Evolutionary conservation across 2,888 invertebrate species (phyloP).

Genomic region (Cheilosia pagana): DNA sequence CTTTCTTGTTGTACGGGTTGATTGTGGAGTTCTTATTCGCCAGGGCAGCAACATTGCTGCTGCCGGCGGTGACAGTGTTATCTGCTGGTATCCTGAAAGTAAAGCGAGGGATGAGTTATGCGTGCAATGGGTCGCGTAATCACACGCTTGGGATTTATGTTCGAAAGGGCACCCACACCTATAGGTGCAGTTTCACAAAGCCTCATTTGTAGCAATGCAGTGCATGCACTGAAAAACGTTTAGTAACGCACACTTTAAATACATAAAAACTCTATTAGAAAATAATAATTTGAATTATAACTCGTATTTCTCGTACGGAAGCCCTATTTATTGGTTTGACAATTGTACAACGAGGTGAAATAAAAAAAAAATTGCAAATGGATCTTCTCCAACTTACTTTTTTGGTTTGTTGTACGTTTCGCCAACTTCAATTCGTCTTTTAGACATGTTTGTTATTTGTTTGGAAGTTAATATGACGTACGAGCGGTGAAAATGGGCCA

Average conservation of each 20-base stretch:
- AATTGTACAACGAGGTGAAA: neutral
- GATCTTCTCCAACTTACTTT: conserved; percentile 85
- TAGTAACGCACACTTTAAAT: neutral
- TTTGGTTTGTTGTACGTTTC: conserved; percentile 92
- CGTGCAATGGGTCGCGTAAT: neutral
- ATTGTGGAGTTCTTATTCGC: conserved; percentile 84
- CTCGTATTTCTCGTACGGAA: neutral
- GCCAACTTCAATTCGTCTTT: conserved; percentile 93
- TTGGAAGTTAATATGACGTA: neutral
- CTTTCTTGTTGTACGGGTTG: conserved; percentile 92
- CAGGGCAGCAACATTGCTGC: conserved; percentile 80
- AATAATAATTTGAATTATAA: too few relatives aligned
- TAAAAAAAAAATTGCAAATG: conserved; percentile 22
- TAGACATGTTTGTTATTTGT: conserved; percentile 86
- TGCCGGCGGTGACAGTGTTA: conserved; percentile 14
- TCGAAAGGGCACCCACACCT: too few relatives aligned
- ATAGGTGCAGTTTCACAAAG: too few relatives aligned
- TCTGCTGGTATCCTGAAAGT: conserved; percentile 39
- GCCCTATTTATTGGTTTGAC: neutral
- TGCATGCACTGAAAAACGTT: too few relatives aligned
- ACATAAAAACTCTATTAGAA: neutral
- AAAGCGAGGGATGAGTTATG: neutral
- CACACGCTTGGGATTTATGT: too few relatives aligned
- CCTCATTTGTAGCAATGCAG: too few relatives aligned
- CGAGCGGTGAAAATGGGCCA: conserved; percentile 33